phyloP scores from a whole-genome alignment of 2,888 invertebrate genomes.

The Agrenia bidenticulata region DNA sequence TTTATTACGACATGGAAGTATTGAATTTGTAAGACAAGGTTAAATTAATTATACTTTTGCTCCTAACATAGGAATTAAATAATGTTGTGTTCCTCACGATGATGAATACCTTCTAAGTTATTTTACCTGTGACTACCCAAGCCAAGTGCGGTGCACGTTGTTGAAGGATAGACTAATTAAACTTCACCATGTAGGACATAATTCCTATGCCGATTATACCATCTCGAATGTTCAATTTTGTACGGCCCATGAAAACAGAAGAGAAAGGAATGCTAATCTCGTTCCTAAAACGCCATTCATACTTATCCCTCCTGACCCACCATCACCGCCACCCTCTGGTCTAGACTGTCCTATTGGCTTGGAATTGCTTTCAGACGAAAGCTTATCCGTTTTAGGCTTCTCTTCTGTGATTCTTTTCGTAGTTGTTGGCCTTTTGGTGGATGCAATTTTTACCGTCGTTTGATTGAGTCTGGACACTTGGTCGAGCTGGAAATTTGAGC shows the following conservation, averaged over 20 bases:
- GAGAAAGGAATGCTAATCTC: background rate
- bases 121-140: too few species aligned
- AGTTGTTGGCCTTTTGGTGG: slow-evolving; percentile 1
- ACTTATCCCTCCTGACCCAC: background rate
- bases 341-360: background rate
- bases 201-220: too few species aligned
- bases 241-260: background rate
- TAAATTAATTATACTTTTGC: too few species aligned
- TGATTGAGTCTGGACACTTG: slow-evolving; percentile 21
- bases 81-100: too few species aligned
- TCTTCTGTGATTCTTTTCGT: slow-evolving; percentile 10
- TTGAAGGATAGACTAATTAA: too few species aligned
- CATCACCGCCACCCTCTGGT: background rate
- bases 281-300: background rate
- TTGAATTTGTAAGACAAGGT: too few species aligned
- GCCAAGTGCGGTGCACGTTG: too few species aligned
- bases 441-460: background rate
- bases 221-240: background rate
- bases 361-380: background rate
- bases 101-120: too few species aligned
- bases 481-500: slow-evolving; percentile 42
- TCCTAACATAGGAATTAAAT: too few species aligned
- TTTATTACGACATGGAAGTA: too few species aligned
- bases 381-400: slow-evolving; percentile 31
- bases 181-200: too few species aligned